Conservation (phyloP, 2,113 vertebrate genomes). For the Axis porcinus region DNA sequence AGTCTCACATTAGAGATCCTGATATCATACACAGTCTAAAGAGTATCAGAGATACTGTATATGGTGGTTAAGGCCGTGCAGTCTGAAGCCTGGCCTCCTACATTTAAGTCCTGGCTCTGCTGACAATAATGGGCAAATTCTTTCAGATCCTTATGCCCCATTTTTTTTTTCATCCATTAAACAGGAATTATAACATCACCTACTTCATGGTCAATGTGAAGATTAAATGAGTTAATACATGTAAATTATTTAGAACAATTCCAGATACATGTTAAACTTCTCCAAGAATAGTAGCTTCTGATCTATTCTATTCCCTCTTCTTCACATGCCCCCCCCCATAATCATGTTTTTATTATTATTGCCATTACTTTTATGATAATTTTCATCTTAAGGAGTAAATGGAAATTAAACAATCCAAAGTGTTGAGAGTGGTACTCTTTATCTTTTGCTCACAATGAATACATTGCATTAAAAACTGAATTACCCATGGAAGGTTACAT, state of each 20-base stretch:
- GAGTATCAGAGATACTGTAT: not conserved
- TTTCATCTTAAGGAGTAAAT: not conserved
- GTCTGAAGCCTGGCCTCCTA: not conserved
- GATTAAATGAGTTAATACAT: not conserved
- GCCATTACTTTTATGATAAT: not conserved
- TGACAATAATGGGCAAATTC: not conserved
- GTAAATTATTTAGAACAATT: not conserved
- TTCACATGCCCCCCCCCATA: not conserved
- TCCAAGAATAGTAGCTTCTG: not conserved
- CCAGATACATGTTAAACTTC: not conserved
- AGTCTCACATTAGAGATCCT: not conserved
- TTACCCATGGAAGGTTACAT: not conserved
- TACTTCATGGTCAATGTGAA: not conserved
- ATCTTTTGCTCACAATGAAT: not conserved
- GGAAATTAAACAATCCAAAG: not conserved
- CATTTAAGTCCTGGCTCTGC: not conserved
- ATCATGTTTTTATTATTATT: not conserved
- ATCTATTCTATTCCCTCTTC: not conserved
- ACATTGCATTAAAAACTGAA: not conserved
- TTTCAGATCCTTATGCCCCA: not conserved
- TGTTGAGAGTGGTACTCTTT: not conserved
- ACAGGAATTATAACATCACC: not conserved
- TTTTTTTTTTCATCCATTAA: not conserved
- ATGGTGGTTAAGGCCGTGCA: accelerated
- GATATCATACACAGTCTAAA: not conserved